Evolutionary conservation across 2,888 invertebrate genomes (phyloP).

Genomic region (Eledone cirrhosa): DNA sequence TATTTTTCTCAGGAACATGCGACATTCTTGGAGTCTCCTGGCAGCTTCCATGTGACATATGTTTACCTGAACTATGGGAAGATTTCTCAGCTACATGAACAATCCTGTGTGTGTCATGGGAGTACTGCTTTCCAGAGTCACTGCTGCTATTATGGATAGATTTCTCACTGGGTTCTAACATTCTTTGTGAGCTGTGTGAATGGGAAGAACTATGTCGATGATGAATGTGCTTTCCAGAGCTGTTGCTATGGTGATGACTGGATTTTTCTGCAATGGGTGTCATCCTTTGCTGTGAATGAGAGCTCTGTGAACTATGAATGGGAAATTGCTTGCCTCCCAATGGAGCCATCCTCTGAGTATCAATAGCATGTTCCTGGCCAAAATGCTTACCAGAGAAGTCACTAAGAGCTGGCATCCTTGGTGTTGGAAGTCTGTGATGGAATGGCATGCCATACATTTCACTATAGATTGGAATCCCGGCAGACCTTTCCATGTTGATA

Average conservation of each 20-base stretch:
- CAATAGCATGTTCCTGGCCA: conserved; percentile 1
- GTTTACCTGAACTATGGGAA: not conserved
- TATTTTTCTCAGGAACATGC: not conserved
- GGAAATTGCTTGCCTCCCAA: conserved; percentile 13
- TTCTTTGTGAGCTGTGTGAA: not conserved
- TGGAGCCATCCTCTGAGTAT: conserved; percentile 10
- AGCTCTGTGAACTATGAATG: no score
- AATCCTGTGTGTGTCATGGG: conserved; percentile 1
- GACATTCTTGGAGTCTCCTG: not conserved
- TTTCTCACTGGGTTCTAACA: not conserved
- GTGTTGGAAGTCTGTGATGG: not conserved
- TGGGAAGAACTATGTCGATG: conserved; percentile 7
- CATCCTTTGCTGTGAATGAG: conserved; percentile 2
- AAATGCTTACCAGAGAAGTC: conserved; percentile 22
- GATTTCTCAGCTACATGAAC: not conserved
- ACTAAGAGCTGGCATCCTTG: not conserved
- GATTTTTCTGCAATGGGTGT: conserved; percentile 3
- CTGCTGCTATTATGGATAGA: not conserved
- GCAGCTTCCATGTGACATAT: not conserved
- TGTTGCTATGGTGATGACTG: conserved; percentile 22
- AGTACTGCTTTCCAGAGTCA: conserved; percentile 8
- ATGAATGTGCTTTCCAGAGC: conserved; percentile 10
- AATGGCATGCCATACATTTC: conserved; percentile 13
- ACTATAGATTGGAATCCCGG: conserved; percentile 9
- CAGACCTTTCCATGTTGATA: conserved; percentile 1